These are phyloP conservation scores for Helarctos malayanus DNA, from an alignment of 2,797 vertebrate genomes.

Conservation along the genomic window DNA sequence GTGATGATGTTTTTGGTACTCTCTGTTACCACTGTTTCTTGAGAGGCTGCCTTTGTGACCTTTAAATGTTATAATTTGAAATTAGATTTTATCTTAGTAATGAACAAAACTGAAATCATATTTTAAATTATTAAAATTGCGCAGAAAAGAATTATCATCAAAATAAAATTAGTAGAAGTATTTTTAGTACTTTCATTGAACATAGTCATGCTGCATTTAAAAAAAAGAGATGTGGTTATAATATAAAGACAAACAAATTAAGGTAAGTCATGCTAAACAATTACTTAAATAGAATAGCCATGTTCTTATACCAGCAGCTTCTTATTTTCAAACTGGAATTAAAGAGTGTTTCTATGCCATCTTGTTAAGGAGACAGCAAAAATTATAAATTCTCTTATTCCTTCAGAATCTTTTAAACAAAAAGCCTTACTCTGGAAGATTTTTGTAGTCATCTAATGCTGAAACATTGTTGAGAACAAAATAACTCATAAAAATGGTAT, in stretches of 20 bases:
- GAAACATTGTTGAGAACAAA: constrained; percentile 52
- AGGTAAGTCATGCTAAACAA: background rate
- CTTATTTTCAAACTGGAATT: constrained; percentile 28
- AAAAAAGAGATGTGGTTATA: background rate
- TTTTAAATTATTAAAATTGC: background rate
- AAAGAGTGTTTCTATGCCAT: background rate
- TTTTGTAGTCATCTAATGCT: background rate
- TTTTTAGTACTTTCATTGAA: constrained; percentile 53
- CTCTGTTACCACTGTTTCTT: background rate
- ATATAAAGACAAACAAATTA: constrained; percentile 43
- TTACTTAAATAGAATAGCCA: background rate
- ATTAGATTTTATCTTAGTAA: constrained; percentile 50
- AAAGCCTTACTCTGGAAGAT: constrained; percentile 4
- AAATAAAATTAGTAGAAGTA: constrained; percentile 50
- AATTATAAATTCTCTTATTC: background rate
- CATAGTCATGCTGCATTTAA: background rate
- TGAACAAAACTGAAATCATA: constrained; percentile 21
- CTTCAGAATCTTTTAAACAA: constrained; percentile 10
- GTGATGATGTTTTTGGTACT: background rate
- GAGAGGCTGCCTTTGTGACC: background rate
- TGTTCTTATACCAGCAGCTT: background rate
- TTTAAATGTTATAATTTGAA: constrained; percentile 43
- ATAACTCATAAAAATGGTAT: background rate
- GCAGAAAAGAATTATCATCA: background rate
- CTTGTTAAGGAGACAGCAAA: background rate